phyloP scores from a whole-genome alignment of 2,888 invertebrate species.

The Mimachlamys varia region DNA sequence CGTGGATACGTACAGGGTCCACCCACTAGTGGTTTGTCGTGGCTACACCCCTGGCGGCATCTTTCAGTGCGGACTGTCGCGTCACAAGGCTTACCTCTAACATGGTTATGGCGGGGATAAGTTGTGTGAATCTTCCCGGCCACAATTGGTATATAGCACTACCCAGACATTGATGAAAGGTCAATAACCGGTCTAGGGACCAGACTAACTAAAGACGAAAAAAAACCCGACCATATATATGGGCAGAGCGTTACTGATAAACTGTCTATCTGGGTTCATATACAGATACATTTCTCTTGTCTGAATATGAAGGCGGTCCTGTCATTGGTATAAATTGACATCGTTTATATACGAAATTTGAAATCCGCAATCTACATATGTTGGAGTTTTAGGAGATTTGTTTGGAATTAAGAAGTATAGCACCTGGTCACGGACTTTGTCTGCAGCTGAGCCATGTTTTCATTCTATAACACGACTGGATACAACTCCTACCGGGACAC shows the following conservation, averaged over 20 bases:
- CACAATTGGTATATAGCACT: slow-evolving; percentile 19
- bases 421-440: background rate
- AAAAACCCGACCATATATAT: slow-evolving; percentile 17
- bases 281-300: background rate
- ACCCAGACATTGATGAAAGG: slow-evolving; percentile 36
- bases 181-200: slow-evolving; percentile 34
- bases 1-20: slow-evolving; percentile 28
- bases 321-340: background rate
- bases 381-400: slow-evolving; percentile 7
- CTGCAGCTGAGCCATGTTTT: background rate
- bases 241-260: slow-evolving; percentile 27
- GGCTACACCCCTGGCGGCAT: background rate
- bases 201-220: slow-evolving; percentile 36
- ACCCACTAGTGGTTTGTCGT: background rate
- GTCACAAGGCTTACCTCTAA: background rate
- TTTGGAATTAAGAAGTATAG: background rate
- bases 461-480: slow-evolving; percentile 19
- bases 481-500: slow-evolving; percentile 7
- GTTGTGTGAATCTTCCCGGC: slow-evolving; percentile 5
- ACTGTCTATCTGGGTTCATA: background rate
- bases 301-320: background rate
- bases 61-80: background rate
- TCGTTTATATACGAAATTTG: background rate
- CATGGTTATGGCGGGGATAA: background rate
- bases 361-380: slow-evolving; percentile 1